Percentiles rank a stretch among this genome's conserved stretches.
Evolutionary conservation across 1,140 invertebrate species (phyloP).

Genomic region (Temnothorax longispinosus): DNA sequence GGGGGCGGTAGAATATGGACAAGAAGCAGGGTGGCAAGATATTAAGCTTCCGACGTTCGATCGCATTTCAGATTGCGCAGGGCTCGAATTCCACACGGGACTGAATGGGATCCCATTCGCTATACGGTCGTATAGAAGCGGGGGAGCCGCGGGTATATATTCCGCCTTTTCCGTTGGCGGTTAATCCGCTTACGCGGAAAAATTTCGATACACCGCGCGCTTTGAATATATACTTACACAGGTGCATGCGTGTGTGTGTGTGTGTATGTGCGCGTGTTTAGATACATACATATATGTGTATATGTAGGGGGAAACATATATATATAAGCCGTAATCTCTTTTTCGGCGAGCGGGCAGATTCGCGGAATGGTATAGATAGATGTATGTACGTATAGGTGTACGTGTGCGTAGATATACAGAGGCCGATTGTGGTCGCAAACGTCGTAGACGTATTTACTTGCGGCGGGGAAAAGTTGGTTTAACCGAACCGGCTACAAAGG

Average conservation of each 20-base stretch:
- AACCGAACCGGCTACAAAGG: conserved; percentile 55
- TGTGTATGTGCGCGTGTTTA: not conserved
- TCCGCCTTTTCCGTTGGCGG: conserved; percentile 68
- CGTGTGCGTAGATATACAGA: not conserved
- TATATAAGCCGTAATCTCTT: conserved; percentile 57
- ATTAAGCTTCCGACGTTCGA: conserved; percentile 76
- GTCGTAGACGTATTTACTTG: conserved; percentile 59
- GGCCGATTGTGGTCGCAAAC: conserved; percentile 54
- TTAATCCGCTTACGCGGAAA: conserved; percentile 80
- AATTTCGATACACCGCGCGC: conserved; percentile 74
- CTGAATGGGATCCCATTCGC: conserved; percentile 78
- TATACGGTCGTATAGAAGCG: conserved; percentile 45
- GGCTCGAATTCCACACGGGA: conserved; percentile 74
- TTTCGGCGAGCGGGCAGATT: conserved; percentile 40
- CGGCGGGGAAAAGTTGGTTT: conserved; percentile 58
- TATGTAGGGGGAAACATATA: not conserved
- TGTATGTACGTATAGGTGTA: not conserved
- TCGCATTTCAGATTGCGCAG: conserved; percentile 78
- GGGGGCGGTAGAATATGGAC: conserved; percentile 23
- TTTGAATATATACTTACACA: conserved; percentile 51
- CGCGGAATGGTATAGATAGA: not conserved
- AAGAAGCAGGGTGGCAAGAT: conserved; percentile 62
- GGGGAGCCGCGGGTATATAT: conserved; percentile 46
- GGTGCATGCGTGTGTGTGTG: not conserved
- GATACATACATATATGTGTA: not conserved